Evolutionary conservation across 2,113 vertebrate genomes (phyloP).

Genomic region (Nothocercus nigrocapillus): DNA sequence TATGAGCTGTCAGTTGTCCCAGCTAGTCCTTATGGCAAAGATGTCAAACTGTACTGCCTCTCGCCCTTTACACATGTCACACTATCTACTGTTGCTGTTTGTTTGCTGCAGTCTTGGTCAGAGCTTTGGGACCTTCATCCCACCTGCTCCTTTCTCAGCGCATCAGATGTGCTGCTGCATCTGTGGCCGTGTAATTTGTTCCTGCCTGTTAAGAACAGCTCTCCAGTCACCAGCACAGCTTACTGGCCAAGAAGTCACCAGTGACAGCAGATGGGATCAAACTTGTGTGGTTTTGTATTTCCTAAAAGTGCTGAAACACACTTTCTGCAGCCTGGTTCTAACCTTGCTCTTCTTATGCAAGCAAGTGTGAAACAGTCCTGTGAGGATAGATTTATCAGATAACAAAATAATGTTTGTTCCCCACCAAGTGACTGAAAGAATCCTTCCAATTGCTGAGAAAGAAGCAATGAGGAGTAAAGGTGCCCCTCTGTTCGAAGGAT

Average conservation of each 20-base stretch:
- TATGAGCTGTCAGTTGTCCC: constrained; percentile 33
- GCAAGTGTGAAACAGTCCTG: not conserved
- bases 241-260: constrained; percentile 28
- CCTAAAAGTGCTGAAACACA: not conserved
- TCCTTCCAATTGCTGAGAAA: not conserved
- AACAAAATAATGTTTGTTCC: not conserved
- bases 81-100: constrained; percentile 30
- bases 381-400: not conserved
- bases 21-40: constrained; percentile 49
- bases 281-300: not conserved
- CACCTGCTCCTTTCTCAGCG: constrained; percentile 62
- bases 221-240: not conserved
- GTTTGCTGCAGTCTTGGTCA: constrained; percentile 19
- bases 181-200: constrained; percentile 56
- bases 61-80: constrained; percentile 54
- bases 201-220: constrained; percentile 27
- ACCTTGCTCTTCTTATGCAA: not conserved
- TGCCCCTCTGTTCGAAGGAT: not conserved
- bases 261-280: constrained; percentile 14
- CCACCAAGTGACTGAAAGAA: not conserved
- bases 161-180: constrained; percentile 46
- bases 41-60: constrained; percentile 50
- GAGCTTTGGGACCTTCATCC: constrained; percentile 48
- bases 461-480: not conserved
- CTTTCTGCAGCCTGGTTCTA: not conserved